phyloP scores from a whole-genome alignment of 2,888 invertebrate genomes.

The Gnatocerus cornutus region DNA sequence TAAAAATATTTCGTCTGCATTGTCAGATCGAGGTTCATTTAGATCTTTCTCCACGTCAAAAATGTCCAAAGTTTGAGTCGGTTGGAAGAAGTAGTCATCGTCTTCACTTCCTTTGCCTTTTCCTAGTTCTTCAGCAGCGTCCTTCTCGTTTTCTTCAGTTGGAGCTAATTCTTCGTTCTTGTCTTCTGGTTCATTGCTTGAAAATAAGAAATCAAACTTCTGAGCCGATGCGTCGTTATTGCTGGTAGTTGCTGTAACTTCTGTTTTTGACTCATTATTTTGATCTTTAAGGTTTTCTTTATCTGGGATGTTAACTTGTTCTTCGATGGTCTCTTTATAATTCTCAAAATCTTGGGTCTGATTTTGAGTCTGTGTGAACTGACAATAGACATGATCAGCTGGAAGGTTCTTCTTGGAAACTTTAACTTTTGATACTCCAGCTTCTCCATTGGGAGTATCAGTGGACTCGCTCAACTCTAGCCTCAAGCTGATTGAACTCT shows the following conservation, averaged over 20 bases:
- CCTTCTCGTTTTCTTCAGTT: conserved; percentile 2
- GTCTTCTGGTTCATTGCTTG: no score
- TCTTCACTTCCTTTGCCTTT: conserved; percentile 5
- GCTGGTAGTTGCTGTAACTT: no score
- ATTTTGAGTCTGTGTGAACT: no score
- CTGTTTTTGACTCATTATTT: no score
- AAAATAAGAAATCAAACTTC: no score
- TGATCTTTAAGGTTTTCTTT: no score
- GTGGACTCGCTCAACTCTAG: background rate
- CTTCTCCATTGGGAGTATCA: background rate
- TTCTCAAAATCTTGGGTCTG: background rate
- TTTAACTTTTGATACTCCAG: background rate
- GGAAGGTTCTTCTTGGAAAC: no score
- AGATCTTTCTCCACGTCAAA: background rate
- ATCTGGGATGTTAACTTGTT: no score
- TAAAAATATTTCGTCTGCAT: conserved; percentile 47
- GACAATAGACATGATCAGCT: no score
- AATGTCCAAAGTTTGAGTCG: conserved; percentile 48
- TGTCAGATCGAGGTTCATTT: background rate
- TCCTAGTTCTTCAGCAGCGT: background rate
- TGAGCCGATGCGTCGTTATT: no score
- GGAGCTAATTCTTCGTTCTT: background rate
- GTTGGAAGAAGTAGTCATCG: conserved; percentile 47
- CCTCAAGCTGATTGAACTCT: background rate
- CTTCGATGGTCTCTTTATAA: background rate